A percentile compares a stretch with the other conserved stretches of the same genome.
Conservation (phyloP, 2,797 vertebrate genomes). For the Euphonia xanthogaster region DNA sequence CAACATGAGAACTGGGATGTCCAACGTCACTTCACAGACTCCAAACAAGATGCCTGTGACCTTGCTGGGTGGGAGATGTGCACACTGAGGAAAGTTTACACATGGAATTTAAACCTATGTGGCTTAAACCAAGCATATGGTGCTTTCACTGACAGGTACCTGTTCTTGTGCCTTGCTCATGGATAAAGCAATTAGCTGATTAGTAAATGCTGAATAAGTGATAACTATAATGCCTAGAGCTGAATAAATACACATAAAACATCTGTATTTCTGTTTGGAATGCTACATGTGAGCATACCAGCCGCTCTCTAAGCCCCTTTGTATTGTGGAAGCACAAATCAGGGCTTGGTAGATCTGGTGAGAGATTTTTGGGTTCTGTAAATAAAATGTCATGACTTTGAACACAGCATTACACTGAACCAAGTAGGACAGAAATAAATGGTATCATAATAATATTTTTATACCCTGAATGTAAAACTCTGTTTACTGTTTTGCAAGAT, state of each 20-base stretch:
- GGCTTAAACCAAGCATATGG: neutral
- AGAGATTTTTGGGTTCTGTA: neutral
- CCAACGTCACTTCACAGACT: neutral
- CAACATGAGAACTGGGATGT: neutral
- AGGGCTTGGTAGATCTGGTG: neutral
- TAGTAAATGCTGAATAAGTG: neutral
- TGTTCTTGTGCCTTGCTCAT: neutral
- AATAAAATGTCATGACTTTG: neutral
- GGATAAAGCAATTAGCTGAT: neutral
- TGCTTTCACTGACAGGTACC: neutral
- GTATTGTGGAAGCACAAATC: fast-evolving
- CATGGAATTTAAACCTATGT: neutral
- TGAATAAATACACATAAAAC: neutral
- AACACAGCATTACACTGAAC: neutral
- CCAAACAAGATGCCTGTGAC: neutral
- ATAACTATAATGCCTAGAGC: neutral
- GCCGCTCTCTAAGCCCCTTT: neutral
- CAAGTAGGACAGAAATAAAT: neutral
- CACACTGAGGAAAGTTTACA: neutral
- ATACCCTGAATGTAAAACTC: neutral
- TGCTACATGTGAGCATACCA: fast-evolving
- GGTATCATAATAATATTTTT: neutral
- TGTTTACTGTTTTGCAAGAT: neutral
- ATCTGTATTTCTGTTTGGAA: neutral
- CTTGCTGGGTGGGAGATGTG: neutral